Base-by-base conservation (phyloP, 1,140 invertebrate genomes). In the Eupristina koningsbergeri region DNA sequence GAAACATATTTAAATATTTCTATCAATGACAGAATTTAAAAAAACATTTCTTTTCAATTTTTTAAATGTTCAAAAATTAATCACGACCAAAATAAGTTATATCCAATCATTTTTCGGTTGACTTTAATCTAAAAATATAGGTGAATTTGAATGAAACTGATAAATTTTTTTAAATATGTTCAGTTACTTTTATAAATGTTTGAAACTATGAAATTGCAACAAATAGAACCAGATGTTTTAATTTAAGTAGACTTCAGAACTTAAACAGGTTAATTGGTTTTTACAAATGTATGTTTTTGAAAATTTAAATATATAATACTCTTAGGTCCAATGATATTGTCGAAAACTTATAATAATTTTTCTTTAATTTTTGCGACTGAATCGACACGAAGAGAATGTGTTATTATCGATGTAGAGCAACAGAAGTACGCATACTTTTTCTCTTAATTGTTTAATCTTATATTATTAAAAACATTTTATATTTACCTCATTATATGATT, bases 401-500 rank as follows among this genome's bases (percentile, higher is more conserved):
- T 82, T 81, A 83, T 77, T 19, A 83, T 83, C 58, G 74, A 83
- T 83, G 81, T 78, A 77, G 63, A 77, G 76, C 63, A 67, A 83
- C 81, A 77, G 74, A 47, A 83, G 74, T 83, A 83, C 81, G 73
- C 34, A 69, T 83, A 82, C 41, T 45, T 31, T 76, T 83, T 69
- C 63, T 53, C 41, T n/a, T 19, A 67, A 67, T n/a, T 50, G 22
- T 47, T 41, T 76, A 67, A 64, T n/a, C 22, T 8, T 53, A 45
- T 1, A 47, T 74, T 63, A 81, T 69, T 81, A 5, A 61, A 74
- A 39, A 74, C 26, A n/a, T n/a, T 29, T 63, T 75, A 34, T 29
- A 13, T 22, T 69, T 53, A 58, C 22, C 8, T 41, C n/a, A 41
- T 74, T 29, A 81, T 34, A 53, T 80, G 71, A 80, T 71, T 36